Conservation (phyloP, 2,113 vertebrate species). For the Tyrannus savana region DNA sequence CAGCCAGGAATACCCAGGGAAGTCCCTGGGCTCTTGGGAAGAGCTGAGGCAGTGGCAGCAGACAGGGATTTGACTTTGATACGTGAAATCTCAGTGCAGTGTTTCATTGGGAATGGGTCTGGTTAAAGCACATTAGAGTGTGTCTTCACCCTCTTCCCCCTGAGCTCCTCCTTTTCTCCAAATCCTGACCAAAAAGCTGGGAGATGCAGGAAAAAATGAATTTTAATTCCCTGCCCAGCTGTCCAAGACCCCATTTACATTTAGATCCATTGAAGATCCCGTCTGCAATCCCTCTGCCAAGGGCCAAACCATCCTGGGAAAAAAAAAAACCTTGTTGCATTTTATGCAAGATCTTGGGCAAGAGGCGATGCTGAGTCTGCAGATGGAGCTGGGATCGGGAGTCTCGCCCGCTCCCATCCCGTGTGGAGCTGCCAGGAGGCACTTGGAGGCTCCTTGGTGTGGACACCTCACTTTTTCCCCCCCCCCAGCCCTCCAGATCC, state of each 20-base stretch:
- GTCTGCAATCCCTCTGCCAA: background rate
- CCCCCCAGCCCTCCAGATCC: background rate
- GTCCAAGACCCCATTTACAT: background rate
- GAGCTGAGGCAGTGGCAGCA: background rate
- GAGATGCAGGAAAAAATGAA: background rate
- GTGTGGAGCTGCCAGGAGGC: background rate
- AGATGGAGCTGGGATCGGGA: background rate
- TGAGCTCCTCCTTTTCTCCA: background rate
- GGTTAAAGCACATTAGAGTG: background rate
- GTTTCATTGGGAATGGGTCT: background rate
- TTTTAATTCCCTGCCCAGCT: background rate
- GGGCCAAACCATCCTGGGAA: background rate
- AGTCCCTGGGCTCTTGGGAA: background rate
- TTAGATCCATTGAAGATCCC: rapidly evolving
- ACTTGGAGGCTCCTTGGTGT: rapidly evolving
- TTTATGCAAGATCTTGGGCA: constrained; percentile 10
- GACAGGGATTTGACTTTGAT: background rate
- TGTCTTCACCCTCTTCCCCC: background rate
- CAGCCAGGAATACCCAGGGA: background rate
- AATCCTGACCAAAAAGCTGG: background rate
- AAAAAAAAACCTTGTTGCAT: rapidly evolving
- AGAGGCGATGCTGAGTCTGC: background rate
- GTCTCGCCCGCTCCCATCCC: background rate
- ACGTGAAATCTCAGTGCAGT: background rate
- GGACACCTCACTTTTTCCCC: background rate